Evolutionary conservation across 1,140 invertebrate species (phyloP).

Genomic region (Drosophila subobscura): DNA sequence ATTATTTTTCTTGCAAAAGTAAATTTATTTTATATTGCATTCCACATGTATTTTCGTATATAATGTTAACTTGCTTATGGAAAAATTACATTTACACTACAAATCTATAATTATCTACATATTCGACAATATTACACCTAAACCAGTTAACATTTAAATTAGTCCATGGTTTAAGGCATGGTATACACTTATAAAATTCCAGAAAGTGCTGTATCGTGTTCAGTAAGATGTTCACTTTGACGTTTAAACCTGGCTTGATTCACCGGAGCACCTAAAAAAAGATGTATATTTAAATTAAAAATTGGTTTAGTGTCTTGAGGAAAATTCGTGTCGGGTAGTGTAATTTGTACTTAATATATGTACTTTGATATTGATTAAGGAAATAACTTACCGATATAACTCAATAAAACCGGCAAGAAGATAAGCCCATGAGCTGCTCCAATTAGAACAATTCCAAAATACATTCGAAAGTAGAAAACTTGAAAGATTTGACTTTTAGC

Average conservation of each 20-base stretch:
- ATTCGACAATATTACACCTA: constrained; percentile 32
- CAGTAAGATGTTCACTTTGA: constrained; percentile 23
- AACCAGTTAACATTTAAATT: constrained; percentile 54
- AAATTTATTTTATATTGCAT: no score
- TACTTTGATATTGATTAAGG: background rate
- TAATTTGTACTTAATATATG: no score
- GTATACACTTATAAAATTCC: constrained; percentile 37
- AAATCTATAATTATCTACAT: no score
- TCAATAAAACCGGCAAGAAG: constrained; percentile 97
- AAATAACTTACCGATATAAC: constrained; percentile 94
- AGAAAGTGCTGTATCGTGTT: constrained; percentile 38
- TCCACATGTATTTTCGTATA: no score
- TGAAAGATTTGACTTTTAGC: constrained; percentile 98
- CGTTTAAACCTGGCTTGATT: constrained; percentile 44
- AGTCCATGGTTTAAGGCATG: constrained; percentile 13
- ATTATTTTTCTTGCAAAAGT: no score
- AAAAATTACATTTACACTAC: no score
- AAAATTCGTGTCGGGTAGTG: no score
- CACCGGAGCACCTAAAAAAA: constrained; percentile 33
- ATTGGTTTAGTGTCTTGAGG: no score
- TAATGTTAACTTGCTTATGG: no score
- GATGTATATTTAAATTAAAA: background rate
- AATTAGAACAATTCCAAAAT: constrained; percentile 97
- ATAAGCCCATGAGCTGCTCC: constrained; percentile 98
- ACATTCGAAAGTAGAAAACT: constrained; percentile 99